A percentile compares a stretch with the other conserved stretches of the same genome.
Conservation (phyloP, 1,140 invertebrate species). For the Pararge aegeria region DNA sequence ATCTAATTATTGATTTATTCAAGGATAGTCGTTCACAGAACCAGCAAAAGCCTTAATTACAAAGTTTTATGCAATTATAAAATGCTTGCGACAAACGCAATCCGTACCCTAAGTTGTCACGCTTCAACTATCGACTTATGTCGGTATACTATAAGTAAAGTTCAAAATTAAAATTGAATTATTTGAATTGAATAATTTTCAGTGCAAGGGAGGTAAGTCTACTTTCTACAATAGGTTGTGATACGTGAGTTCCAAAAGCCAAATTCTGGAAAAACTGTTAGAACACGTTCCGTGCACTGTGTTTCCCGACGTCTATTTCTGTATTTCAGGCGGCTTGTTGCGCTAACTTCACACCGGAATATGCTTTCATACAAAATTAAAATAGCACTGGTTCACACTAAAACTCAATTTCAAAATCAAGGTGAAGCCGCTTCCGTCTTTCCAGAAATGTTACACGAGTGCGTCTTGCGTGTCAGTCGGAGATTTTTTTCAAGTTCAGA, state of each 20-base stretch:
- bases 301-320: slow-evolving; percentile 33
- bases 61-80: no score
- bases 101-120: no score
- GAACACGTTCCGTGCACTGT: neutral
- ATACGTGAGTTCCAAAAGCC: neutral
- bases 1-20: no score
- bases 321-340: slow-evolving; percentile 38
- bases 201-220: no score
- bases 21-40: no score
- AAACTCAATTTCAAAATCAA: slow-evolving; percentile 76
- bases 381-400: slow-evolving; percentile 65
- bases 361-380: slow-evolving; percentile 69
- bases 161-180: no score
- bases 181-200: no score
- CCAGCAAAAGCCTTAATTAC: no score
- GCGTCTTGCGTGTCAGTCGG: slow-evolving; percentile 40
- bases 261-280: slow-evolving; percentile 7
- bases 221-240: no score
- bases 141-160: no score
- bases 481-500: slow-evolving; percentile 50
- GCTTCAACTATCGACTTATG: no score
- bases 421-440: slow-evolving; percentile 70
- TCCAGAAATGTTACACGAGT: slow-evolving; percentile 60
- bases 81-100: no score
- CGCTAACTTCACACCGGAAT: slow-evolving; percentile 69